Percentiles rank a stretch among this genome's conserved stretches.
These are phyloP conservation scores for Neoarius graeffei DNA, from an alignment of 2,113 vertebrate genomes.

Conservation along the genomic window DNA sequence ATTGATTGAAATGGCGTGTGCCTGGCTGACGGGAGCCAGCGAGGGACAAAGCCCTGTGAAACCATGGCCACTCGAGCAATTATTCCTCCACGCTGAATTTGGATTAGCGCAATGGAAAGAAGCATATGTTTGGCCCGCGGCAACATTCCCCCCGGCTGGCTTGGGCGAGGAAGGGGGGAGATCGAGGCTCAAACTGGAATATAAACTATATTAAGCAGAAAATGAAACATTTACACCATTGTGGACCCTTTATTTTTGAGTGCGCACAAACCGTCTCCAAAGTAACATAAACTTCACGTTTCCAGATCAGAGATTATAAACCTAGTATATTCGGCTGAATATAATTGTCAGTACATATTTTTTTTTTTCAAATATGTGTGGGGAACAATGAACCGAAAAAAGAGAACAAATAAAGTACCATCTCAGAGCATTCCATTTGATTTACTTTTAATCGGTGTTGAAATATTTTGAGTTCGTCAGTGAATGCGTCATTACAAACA, in stretches of 20 bases:
- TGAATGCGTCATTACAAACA: not conserved
- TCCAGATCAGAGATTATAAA: not conserved
- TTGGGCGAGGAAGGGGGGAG: constrained; percentile 77
- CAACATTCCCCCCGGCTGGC: constrained; percentile 98
- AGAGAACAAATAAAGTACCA: not conserved
- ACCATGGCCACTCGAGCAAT: constrained; percentile 99
- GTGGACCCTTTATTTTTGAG: constrained; percentile 60
- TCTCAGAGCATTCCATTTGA: not conserved
- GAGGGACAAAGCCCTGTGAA: constrained; percentile 98
- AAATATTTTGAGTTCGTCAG: not conserved
- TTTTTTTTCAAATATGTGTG: not conserved
- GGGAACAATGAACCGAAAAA: not conserved
- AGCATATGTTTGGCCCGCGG: constrained; percentile 99
- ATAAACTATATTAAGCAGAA: constrained; percentile 80
- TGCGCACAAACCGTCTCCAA: constrained; percentile 48
- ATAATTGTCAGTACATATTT: not conserved
- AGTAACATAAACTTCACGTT: constrained; percentile 3
- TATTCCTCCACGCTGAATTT: constrained; percentile 99
- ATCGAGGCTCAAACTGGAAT: constrained; percentile 83
- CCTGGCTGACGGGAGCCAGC: constrained; percentile 97
- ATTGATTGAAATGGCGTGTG: constrained; percentile 99
- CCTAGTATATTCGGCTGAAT: not conserved
- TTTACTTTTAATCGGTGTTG: not conserved
- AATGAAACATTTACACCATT: constrained; percentile 67
- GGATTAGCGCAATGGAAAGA: constrained; percentile 99